Evolutionary conservation across 2,113 vertebrate genomes (phyloP).

Genomic region (Cebus imitator): DNA sequence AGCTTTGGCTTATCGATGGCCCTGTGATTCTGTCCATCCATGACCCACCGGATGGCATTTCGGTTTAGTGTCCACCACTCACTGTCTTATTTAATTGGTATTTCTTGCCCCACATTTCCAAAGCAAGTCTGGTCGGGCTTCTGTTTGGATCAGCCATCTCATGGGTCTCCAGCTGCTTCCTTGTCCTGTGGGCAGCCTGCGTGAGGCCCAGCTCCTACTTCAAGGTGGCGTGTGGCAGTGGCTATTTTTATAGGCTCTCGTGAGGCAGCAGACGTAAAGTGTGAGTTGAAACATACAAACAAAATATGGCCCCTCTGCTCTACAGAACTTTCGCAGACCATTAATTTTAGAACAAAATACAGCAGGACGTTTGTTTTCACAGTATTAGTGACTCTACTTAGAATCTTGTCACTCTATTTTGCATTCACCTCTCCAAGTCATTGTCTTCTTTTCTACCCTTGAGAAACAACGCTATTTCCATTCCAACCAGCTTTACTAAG

Average conservation of each 20-base stretch:
- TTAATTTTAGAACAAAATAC: not conserved
- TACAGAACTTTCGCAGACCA: too few species aligned
- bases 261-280: not conserved
- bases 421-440: not conserved
- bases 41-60: not conserved
- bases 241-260: not conserved
- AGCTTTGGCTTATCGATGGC: too few species aligned
- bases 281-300: not conserved
- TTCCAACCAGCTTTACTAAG: not conserved
- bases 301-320: not conserved
- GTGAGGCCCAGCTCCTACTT: not conserved
- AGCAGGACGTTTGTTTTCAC: too few species aligned
- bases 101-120: not conserved
- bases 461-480: not conserved
- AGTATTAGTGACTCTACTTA: too few species aligned
- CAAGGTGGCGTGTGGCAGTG: fast-evolving
- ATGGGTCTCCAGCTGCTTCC: too few species aligned
- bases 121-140: not conserved
- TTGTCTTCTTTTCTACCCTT: not conserved
- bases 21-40: not conserved
- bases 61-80: not conserved
- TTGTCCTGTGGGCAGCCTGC: too few species aligned
- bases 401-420: too few species aligned
- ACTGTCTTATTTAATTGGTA: not conserved
- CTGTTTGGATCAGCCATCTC: not conserved